A percentile compares a stretch with the other conserved stretches of the same genome.
These are phyloP conservation scores for Origma solitaria DNA, from an alignment of 2,113 vertebrate genomes.

Conservation along the genomic window DNA sequence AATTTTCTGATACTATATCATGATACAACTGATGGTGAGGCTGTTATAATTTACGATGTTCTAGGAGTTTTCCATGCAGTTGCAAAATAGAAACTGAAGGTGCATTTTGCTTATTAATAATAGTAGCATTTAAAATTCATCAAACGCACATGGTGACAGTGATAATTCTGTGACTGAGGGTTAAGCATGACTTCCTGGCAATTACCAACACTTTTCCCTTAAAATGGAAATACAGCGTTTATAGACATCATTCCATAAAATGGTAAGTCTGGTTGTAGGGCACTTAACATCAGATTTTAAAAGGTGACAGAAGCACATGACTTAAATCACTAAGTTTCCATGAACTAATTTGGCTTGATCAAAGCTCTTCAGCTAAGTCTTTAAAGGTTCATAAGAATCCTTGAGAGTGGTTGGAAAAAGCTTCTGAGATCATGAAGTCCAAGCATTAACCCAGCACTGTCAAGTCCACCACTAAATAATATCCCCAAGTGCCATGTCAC, in stretches of 20 bases:
- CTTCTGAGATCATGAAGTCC: not conserved
- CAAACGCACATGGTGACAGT: not conserved
- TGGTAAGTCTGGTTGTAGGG: not conserved
- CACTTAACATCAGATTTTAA: not conserved
- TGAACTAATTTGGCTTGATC: not conserved
- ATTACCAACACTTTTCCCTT: not conserved
- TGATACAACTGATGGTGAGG: not conserved
- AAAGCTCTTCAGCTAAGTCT: not conserved
- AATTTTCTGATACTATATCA: not conserved
- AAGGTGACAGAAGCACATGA: not conserved
- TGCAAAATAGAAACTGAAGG: not conserved
- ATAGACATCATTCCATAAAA: not conserved
- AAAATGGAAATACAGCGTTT: not conserved
- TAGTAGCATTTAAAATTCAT: not conserved
- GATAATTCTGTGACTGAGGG: not conserved
- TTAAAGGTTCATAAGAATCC: not conserved
- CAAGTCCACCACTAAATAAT: not conserved
- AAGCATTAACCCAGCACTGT: not conserved
- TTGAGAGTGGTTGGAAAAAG: not conserved
- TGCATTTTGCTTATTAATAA: not conserved
- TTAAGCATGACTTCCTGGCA: not conserved
- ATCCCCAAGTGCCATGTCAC: not conserved
- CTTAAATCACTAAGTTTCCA: not conserved
- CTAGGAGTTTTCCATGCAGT: not conserved
- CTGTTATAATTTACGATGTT: not conserved